phyloP scores from a whole-genome alignment of 2,888 invertebrate genomes.

The Lottia scabra region DNA sequence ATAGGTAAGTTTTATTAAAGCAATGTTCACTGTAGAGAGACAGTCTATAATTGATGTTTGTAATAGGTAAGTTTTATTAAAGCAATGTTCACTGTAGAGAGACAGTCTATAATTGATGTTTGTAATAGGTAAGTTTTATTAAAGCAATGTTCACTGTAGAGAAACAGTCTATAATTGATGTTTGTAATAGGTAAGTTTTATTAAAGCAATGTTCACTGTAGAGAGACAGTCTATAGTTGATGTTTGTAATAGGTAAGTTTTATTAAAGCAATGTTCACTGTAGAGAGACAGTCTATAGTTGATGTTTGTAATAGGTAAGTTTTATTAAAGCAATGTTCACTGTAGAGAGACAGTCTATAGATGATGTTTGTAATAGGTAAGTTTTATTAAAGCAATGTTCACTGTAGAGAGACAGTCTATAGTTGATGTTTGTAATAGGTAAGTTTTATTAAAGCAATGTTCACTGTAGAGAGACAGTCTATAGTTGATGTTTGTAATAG shows the following conservation, averaged over 20 bases:
- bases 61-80: slow-evolving; percentile 69
- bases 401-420: slow-evolving; percentile 80
- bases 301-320: slow-evolving; percentile 74
- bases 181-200: slow-evolving; percentile 73
- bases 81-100: slow-evolving; percentile 81
- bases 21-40: slow-evolving; percentile 80
- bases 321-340: too few relatives aligned
- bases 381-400: too few relatives aligned
- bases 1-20: slow-evolving; percentile 69
- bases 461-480: slow-evolving; percentile 79
- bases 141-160: slow-evolving; percentile 82
- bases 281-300: slow-evolving; percentile 79
- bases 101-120: slow-evolving; percentile 79
- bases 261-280: too few relatives aligned
- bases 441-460: too few relatives aligned
- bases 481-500: slow-evolving; percentile 77
- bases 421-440: slow-evolving; percentile 75
- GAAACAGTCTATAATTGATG: slow-evolving; percentile 78
- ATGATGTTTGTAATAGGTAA: slow-evolving; percentile 75
- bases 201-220: slow-evolving; percentile 82
- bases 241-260: slow-evolving; percentile 74
- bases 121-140: slow-evolving; percentile 72
- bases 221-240: slow-evolving; percentile 78
- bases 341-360: slow-evolving; percentile 79
- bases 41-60: slow-evolving; percentile 80